Conservation (phyloP, 2,113 vertebrate species). For the Varanus komodoensis region DNA sequence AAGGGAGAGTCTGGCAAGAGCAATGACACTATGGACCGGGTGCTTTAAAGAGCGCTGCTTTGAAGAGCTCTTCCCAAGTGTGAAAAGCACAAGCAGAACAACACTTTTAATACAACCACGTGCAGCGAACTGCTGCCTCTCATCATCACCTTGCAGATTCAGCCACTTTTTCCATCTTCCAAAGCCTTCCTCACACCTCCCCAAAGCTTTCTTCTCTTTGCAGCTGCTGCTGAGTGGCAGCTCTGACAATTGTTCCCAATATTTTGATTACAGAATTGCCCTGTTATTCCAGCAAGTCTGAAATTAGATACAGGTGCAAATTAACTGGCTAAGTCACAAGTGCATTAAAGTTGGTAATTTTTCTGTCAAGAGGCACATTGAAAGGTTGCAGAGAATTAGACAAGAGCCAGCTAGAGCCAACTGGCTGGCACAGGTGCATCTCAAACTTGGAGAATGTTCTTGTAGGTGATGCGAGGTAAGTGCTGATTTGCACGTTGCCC, state of each 20-base stretch:
- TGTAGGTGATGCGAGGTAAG: neutral
- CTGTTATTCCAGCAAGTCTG: constrained; percentile 74
- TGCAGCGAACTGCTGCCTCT: neutral
- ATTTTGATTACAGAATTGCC: constrained; percentile 72
- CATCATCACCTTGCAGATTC: neutral
- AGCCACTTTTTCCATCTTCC: neutral
- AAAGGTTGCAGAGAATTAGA: constrained; percentile 59
- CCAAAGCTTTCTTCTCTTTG: neutral
- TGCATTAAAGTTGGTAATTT: constrained; percentile 71
- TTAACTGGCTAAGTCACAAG: constrained; percentile 72
- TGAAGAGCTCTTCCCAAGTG: neutral
- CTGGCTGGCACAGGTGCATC: constrained; percentile 43
- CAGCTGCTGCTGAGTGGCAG: constrained; percentile 56
- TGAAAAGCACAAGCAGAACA: neutral
- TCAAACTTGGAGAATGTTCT: fast-evolving
- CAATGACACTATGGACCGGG: neutral
- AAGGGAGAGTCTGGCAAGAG: neutral
- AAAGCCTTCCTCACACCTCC: neutral
- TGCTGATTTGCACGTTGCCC: neutral
- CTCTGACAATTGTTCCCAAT: constrained; percentile 33
- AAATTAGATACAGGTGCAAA: constrained; percentile 78
- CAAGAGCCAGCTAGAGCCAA: constrained; percentile 13
- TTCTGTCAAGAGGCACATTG: constrained; percentile 71
- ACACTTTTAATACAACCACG: neutral
- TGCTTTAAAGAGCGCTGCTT: constrained; percentile 2